Percentiles rank a stretch among this genome's conserved stretches.
These are phyloP conservation scores for Mobula birostris DNA, from an alignment of 2,113 vertebrate genomes.

Conservation along the genomic window DNA sequence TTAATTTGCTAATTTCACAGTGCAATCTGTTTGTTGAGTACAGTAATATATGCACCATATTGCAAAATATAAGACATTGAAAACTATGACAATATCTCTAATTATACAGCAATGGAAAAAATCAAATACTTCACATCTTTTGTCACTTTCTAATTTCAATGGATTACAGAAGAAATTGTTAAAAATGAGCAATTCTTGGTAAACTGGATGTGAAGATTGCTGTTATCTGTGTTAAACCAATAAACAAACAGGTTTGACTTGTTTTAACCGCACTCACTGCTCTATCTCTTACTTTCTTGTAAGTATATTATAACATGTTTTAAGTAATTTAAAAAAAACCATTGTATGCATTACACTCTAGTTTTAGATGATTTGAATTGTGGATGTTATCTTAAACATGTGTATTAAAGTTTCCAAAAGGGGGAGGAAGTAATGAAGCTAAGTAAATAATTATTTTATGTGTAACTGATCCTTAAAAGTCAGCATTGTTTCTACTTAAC, in stretches of 20 bases:
- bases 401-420: background rate
- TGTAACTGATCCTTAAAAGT: background rate
- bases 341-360: background rate
- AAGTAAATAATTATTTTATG: background rate
- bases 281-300: background rate
- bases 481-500: background rate
- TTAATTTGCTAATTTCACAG: background rate
- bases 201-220: background rate
- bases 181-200: background rate
- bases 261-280: background rate
- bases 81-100: background rate
- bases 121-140: too few species aligned
- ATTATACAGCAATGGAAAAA: too few species aligned
- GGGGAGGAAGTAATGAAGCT: background rate
- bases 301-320: background rate
- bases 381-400: background rate
- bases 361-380: background rate
- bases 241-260: background rate
- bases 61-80: background rate
- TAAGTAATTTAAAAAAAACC: background rate
- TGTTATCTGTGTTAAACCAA: background rate
- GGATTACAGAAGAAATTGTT: background rate
- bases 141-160: background rate
- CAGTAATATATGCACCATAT: background rate
- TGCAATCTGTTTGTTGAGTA: background rate